Percentiles rank a stretch among this genome's conserved stretches.
phyloP scores from a whole-genome alignment of 1,140 invertebrate genomes.

The Harpegnathos saltator region DNA sequence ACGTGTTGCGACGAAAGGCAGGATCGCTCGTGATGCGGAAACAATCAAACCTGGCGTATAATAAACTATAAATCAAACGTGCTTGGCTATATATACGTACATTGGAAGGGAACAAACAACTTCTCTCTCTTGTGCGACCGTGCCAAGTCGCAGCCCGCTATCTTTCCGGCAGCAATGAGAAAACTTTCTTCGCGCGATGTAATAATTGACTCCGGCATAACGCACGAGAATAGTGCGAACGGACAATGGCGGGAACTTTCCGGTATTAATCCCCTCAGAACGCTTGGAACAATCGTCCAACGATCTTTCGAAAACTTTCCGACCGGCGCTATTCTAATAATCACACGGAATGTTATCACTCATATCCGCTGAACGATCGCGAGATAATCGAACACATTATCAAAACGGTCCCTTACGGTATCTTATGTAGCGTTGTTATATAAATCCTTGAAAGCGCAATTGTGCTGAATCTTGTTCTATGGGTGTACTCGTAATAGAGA shows the following conservation, averaged over 20 bases:
- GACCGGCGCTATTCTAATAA: constrained; percentile 11
- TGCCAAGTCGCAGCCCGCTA: constrained; percentile 7
- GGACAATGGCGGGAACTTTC: constrained; percentile 28
- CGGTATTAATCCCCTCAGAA: constrained; percentile 33
- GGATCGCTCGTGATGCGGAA: neutral
- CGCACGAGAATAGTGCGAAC: constrained; percentile 22
- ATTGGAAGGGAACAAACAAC: neutral
- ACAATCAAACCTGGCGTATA: neutral
- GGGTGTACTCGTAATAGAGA: too few species aligned
- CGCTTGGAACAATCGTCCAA: constrained; percentile 14
- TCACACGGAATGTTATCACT: constrained; percentile 3
- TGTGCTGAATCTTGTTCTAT: neutral
- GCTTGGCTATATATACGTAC: too few species aligned
- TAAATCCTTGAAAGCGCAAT: neutral
- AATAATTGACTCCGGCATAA: constrained; percentile 36
- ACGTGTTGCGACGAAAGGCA: too few species aligned
- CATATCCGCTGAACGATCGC: neutral
- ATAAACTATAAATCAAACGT: constrained; percentile 17
- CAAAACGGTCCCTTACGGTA: neutral
- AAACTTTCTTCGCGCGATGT: constrained; percentile 34
- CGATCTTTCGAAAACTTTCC: constrained; percentile 39
- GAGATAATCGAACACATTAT: neutral
- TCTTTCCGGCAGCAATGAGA: constrained; percentile 29
- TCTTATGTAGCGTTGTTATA: neutral
- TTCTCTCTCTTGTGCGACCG: neutral